phyloP scores from a whole-genome alignment of 2,888 invertebrate species.

The Schizotus pectinicornis region DNA sequence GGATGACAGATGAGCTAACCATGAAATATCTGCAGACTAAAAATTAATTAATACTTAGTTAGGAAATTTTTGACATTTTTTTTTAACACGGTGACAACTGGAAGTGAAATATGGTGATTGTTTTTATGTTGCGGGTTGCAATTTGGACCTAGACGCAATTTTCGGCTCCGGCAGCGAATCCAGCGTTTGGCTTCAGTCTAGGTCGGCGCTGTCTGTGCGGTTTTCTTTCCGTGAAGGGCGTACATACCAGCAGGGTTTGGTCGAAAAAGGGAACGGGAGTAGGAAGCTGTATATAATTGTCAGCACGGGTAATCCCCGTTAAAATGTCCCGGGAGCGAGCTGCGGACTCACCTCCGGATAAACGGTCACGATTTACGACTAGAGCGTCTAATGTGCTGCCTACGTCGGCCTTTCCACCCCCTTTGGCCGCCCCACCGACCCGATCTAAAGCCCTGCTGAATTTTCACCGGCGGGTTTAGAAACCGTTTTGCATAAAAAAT shows the following conservation, averaged over 20 bases:
- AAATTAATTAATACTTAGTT: no score
- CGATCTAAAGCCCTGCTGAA: constrained; percentile 7
- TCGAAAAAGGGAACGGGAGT: constrained; percentile 32
- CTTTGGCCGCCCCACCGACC: neutral
- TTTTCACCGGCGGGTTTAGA: neutral
- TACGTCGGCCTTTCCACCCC: constrained; percentile 51
- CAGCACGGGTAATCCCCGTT: constrained; percentile 64
- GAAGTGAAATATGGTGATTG: no score
- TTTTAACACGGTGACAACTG: no score
- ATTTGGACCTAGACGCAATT: no score
- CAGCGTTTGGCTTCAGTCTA: no score
- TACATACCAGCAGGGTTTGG: constrained; percentile 1
- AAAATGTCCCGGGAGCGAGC: constrained; percentile 63
- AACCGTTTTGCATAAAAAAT: constrained; percentile 1
- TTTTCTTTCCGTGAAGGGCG: constrained; percentile 18
- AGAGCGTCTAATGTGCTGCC: constrained; percentile 63
- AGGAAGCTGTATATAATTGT: constrained; percentile 61
- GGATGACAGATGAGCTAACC: no score
- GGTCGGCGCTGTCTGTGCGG: no score
- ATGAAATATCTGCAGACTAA: no score
- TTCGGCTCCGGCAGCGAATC: no score
- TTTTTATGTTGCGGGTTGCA: no score
- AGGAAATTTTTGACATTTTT: no score
- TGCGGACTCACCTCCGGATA: constrained; percentile 63
- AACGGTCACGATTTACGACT: constrained; percentile 66